These are phyloP conservation scores for Cinara cedri DNA, from an alignment of 2,888 invertebrate species.

Conservation along the genomic window DNA sequence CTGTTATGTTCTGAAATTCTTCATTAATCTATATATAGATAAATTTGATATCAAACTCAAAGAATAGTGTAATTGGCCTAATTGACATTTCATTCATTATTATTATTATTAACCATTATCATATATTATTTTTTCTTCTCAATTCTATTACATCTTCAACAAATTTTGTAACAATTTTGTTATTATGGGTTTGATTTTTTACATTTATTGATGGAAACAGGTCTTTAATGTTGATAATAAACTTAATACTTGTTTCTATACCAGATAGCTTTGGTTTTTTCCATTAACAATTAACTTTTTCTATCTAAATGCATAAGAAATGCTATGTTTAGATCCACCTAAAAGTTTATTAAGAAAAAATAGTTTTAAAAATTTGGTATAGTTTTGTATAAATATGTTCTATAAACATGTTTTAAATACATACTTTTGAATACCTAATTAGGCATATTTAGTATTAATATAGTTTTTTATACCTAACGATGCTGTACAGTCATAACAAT, in stretches of 20 bases:
- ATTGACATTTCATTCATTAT: conserved; percentile 1
- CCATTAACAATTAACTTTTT: conserved; percentile 17
- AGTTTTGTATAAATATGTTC: not conserved
- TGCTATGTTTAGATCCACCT: not conserved
- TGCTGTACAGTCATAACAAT: not conserved
- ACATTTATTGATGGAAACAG: conserved; percentile 10
- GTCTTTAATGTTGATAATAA: conserved; percentile 11
- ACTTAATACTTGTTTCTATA: conserved; percentile 8
- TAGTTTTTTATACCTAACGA: not conserved
- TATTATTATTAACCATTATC: too few species aligned
- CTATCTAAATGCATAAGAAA: not conserved
- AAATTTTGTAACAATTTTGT: not conserved
- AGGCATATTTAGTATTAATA: not conserved
- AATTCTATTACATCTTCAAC: not conserved
- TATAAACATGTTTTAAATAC: not conserved
- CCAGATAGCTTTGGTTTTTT: conserved; percentile 12
- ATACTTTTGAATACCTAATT: not conserved
- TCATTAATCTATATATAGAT: not conserved
- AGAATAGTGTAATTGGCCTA: not conserved
- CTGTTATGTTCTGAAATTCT: not conserved
- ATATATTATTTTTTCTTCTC: not conserved
- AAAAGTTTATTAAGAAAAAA: not conserved
- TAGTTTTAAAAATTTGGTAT: not conserved
- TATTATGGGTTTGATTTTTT: not conserved
- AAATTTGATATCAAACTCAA: not conserved